Base-by-base conservation (phyloP, 2,113 vertebrate genomes). In the Mixornis gularis region DNA sequence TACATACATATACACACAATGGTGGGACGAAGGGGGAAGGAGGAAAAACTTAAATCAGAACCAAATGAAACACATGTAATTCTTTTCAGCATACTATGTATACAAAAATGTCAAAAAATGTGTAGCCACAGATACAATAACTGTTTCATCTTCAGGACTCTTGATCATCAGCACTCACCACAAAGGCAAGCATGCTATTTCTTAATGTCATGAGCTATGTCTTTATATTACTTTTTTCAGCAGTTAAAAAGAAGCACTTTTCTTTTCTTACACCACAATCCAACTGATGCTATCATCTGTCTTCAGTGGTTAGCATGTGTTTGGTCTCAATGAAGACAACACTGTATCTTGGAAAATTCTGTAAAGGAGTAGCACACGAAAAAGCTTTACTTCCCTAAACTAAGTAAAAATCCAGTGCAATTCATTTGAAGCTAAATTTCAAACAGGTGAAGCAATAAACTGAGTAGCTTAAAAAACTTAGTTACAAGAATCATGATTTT, bases 171-270 rank as follows among this genome's bases (percentile, higher is more conserved):
- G 16, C 65, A 90, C 30, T 64, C 70, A 90, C 40, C 24, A 66
- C 16, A 76, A 85, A 83, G 34, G 41, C 13, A 56, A 81, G 25
- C 27, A 66, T 55, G 27, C n/a, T 90, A 51, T 91, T 94, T 77
- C 72, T 76, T 40, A 87, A 24, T 34, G 84, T 59, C 70, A 87
- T 65, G 64, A 93, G 36, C 24, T 89, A 29, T 56, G 6, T 49
- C 87, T 93, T 51, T 70, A 44, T 44, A 25, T 34, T 88, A 36
- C 30, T 71, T 52, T 92, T 92, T 53, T 72, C 73, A 69, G 32
- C 84, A 38, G 82, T 89, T 92, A 94, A 95, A 94, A 95, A 92
- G 59, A 83, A 59, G 20, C 7, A 64, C 17, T 96, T 93, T 92
- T 78, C 56, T 71, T 78, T 69, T 76, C 63, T 72, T 53, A 40